Conservation (phyloP, 2,113 vertebrate genomes). For the Neogale vison region DNA sequence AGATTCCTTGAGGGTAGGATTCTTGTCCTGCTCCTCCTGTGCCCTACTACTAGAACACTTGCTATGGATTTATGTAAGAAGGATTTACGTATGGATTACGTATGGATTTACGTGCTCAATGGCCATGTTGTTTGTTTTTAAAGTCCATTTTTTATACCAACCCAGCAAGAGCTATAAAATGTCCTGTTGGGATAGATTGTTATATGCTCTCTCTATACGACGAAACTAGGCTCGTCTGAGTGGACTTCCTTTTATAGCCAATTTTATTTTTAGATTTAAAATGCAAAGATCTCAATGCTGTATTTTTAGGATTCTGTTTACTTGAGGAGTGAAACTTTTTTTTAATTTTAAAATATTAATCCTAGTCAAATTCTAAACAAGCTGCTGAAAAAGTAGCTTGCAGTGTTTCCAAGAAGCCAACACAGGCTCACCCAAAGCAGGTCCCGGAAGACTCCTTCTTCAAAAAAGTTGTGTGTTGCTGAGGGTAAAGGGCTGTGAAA, state of each 20-base stretch:
- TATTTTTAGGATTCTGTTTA: conserved; percentile 44
- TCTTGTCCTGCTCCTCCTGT: neutral
- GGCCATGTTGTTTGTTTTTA: neutral
- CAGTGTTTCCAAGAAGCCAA: neutral
- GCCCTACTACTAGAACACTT: neutral
- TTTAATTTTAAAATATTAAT: conserved; percentile 37
- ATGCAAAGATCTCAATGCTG: neutral
- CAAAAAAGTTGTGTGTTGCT: neutral
- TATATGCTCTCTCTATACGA: neutral
- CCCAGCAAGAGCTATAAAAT: neutral
- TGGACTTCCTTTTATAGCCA: neutral
- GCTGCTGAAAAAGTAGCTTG: neutral
- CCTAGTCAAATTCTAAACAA: neutral
- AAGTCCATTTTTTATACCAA: neutral
- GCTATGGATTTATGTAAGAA: neutral
- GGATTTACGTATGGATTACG: too few relatives aligned
- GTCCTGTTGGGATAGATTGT: conserved; percentile 5
- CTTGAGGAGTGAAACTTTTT: neutral
- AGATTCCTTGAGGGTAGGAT: neutral
- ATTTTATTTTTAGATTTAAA: conserved; percentile 42
- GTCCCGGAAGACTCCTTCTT: neutral
- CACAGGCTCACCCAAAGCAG: neutral
- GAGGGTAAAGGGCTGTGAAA: too few relatives aligned
- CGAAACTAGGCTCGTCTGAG: neutral
- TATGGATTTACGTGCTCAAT: neutral